Evolutionary conservation across 2,113 vertebrate genomes (phyloP), one percentile per base, ranked within the genome.

Genomic region (Catagonus wagneri): DNA sequence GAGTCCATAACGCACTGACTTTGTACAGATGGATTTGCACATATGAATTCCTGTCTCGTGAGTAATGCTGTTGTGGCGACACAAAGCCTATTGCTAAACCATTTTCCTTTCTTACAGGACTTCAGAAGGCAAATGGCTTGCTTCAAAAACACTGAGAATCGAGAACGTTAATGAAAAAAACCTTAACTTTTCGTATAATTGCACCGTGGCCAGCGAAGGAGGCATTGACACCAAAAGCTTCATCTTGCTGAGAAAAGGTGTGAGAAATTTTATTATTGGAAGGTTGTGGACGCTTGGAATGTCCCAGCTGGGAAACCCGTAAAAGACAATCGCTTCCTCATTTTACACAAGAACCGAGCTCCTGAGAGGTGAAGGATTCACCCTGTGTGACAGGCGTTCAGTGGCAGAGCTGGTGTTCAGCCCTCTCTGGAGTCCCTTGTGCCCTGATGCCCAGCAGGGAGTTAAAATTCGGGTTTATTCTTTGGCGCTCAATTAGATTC

Each of bases 151-250:
- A 27, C 69, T 99, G n/a, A 78, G 58, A 80, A 97, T 99, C 96
- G 85, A 97, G 89, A 97, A 83, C 39, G 69, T 99, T 74, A 98
- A 92, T 86, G 97, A 98, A 0, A 90, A 98, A 6, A 96, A 99
- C 92, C 84, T 99, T 36, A 87, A 95, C 50, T 39, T 34, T 92
- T 92, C 83, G 71, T 99, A 98, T 95, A 98, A 95, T 61, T 99
- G 99, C n/a, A 72, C 92, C n/a, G 93, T 98, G n/a, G 12, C 14
- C 75, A n/a, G 54, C 7, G 12, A 63, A 19, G 92, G 63, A 65
- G 39, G 23, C 12, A 29, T 0, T 3, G 87, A 95, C 20, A 86
- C 0, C 0, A 98, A 97, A 93, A 88, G 9, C 74, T 98, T 98
- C 93, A 94, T 97, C 88, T 65, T 99, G 78, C 87, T 97, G 90